phyloP scores from a whole-genome alignment of 2,888 invertebrate species.

The Nowickia ferox region DNA sequence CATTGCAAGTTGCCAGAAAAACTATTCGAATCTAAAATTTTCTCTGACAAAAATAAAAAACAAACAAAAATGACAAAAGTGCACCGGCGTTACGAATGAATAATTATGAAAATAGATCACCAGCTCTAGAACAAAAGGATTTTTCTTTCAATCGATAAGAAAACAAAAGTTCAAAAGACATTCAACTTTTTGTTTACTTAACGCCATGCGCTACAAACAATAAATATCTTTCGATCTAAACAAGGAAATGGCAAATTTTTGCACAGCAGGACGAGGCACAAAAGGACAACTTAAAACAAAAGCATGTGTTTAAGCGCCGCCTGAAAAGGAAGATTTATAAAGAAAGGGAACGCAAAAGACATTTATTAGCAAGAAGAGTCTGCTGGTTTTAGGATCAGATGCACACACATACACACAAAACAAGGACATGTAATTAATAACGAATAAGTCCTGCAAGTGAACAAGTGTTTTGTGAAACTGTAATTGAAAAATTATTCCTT shows the following conservation, averaged over 20 bases:
- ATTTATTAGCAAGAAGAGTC: slow-evolving; percentile 29
- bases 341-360: slow-evolving; percentile 4
- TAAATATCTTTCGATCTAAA: slow-evolving; percentile 30
- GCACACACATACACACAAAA: slow-evolving; percentile 27
- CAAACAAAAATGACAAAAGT: slow-evolving; percentile 34
- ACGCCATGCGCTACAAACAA: slow-evolving; percentile 65
- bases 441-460: slow-evolving; percentile 61
- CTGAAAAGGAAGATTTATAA: slow-evolving; percentile 49
- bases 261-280: slow-evolving; percentile 61
- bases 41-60: slow-evolving; percentile 17
- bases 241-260: slow-evolving; percentile 58
- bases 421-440: slow-evolving; percentile 67
- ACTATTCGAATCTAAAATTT: slow-evolving; percentile 40
- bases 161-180: slow-evolving; percentile 21
- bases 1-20: slow-evolving; percentile 40
- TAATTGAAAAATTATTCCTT: slow-evolving; percentile 26
- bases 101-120: slow-evolving; percentile 73
- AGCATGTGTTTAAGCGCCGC: slow-evolving; percentile 66
- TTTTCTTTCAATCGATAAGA: slow-evolving; percentile 8
- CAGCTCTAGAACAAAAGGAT: slow-evolving; percentile 31
- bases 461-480: slow-evolving; percentile 65
- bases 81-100: slow-evolving; percentile 70
- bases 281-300: slow-evolving; percentile 58
- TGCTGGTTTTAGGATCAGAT: slow-evolving; percentile 15
- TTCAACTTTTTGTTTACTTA: slow-evolving; percentile 68